These are phyloP conservation scores for Callosobruchus maculatus DNA, from an alignment of 2,888 invertebrate species.

Conservation along the genomic window DNA sequence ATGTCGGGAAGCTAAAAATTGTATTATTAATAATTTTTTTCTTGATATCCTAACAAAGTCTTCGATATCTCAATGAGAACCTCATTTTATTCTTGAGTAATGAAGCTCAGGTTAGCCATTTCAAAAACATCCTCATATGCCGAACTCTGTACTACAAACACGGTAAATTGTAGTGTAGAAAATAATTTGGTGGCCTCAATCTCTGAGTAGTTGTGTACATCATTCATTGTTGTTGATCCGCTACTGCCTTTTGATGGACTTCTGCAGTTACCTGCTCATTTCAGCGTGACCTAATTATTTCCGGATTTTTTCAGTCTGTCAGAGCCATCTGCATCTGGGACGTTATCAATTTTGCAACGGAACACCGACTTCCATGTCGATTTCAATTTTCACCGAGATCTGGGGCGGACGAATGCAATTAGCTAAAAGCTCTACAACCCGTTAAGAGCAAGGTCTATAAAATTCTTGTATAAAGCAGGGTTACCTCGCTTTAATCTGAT, in stretches of 20 bases:
- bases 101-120: no score
- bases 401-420: not conserved
- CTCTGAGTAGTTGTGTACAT: no score
- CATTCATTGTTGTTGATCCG: no score
- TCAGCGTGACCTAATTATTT: not conserved
- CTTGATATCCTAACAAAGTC: no score
- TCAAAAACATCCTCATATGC: no score
- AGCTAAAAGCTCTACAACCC: not conserved
- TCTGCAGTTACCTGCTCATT: not conserved
- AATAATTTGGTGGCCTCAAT: no score
- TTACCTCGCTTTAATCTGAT: not conserved
- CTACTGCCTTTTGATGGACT: not conserved
- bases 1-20: no score
- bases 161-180: no score
- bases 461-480: not conserved
- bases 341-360: not conserved
- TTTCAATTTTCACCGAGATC: not conserved
- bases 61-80: no score
- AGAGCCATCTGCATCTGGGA: not conserved
- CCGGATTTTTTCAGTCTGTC: not conserved
- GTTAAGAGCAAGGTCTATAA: not conserved
- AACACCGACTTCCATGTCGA: not conserved
- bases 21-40: no score
- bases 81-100: no score
- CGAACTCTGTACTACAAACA: no score